Conservation (phyloP, 2,797 vertebrate genomes). For the Hemitrygon akajei region DNA sequence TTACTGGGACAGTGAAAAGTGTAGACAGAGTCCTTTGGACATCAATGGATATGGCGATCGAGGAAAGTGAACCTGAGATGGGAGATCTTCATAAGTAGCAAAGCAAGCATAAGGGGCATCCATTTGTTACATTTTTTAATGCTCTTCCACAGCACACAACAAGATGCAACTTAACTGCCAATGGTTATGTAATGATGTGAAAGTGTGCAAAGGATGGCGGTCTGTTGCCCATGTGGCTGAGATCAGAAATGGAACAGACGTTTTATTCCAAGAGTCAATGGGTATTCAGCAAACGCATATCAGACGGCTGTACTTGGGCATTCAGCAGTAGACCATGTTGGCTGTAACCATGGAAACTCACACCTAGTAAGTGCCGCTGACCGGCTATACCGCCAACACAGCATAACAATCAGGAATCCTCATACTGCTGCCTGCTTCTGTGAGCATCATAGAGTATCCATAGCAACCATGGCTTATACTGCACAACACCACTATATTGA, state of each 20-base stretch:
- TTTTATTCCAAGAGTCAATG: background rate
- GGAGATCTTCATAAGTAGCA: no score
- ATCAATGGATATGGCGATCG: no score
- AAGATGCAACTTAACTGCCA: background rate
- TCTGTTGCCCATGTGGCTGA: background rate
- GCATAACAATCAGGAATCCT: background rate
- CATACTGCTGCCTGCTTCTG: background rate
- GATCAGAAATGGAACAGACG: background rate
- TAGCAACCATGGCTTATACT: background rate
- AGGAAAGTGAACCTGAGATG: no score
- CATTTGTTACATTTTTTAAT: no score
- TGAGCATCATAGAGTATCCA: background rate
- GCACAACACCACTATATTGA: background rate
- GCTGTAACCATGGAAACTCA: conserved; percentile 3
- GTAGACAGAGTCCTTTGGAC: no score
- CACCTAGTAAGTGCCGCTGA: background rate
- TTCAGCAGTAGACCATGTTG: background rate
- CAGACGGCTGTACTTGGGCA: background rate
- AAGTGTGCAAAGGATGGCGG: background rate
- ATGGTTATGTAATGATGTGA: background rate
- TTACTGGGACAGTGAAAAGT: no score
- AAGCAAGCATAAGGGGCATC: no score
- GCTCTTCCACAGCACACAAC: background rate
- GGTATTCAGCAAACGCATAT: background rate
- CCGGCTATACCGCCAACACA: background rate